A percentile compares a stretch with the other conserved stretches of the same genome.
These are phyloP conservation scores for Aporrectodea caliginosa DNA, from an alignment of 1,140 invertebrate genomes.

Conservation along the genomic window DNA sequence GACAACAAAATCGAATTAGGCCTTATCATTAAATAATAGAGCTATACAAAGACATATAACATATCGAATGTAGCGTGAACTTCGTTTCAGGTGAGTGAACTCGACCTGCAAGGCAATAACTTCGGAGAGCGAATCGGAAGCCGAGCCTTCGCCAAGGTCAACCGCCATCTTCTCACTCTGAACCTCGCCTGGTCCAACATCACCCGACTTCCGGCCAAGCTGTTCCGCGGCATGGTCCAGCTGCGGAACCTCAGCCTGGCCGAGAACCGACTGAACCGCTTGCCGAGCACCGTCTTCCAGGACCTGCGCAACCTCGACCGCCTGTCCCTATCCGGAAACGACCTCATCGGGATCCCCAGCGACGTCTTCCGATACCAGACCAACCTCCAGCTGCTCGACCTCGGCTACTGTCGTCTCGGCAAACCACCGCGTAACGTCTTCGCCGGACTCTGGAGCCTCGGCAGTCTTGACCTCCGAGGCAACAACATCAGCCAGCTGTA, in stretches of 20 bases:
- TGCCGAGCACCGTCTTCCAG: constrained; percentile 21
- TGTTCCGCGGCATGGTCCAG: constrained; percentile 26
- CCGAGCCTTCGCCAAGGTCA: constrained; percentile 13
- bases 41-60: too few relatives aligned
- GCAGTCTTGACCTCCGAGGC: constrained; percentile 28
- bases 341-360: constrained; percentile 4
- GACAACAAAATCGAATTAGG: too few relatives aligned
- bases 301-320: constrained; percentile 23
- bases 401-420: constrained; percentile 27
- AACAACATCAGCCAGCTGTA: constrained; percentile 21
- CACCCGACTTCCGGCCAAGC: constrained; percentile 12
- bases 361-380: constrained; percentile 27
- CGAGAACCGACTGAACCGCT: constrained; percentile 26
- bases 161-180: not conserved
- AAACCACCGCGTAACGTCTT: constrained; percentile 23
- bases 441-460: constrained; percentile 29
- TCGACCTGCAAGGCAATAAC: constrained; percentile 32
- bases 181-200: constrained; percentile 33
- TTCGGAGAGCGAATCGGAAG: constrained; percentile 12
- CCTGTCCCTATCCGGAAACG: constrained; percentile 29
- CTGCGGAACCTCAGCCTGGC: constrained; percentile 27
- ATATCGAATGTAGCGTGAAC: too few relatives aligned
- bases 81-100: constrained; percentile 19
- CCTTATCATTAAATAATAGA: too few relatives aligned
- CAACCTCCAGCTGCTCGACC: constrained; percentile 22